Evolutionary conservation across 2,888 invertebrate species (phyloP), one percentile per base, ranked within the genome.

Genomic region (Torymus tubicola): DNA sequence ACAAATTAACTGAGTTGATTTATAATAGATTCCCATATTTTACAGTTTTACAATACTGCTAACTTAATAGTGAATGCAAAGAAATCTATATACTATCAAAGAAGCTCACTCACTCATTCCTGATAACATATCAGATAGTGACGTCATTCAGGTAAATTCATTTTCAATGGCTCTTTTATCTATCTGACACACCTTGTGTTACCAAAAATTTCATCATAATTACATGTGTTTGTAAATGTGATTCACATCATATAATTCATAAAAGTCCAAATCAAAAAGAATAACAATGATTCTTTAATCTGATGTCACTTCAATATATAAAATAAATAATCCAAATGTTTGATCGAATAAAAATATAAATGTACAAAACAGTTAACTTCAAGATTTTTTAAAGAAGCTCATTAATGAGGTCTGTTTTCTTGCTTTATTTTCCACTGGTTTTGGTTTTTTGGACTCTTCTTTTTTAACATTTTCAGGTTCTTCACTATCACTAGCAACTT

Each of bases 241-340:
- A 68, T 42, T 1, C 11, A 60, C 13, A 58, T 60, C 10, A 63
- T 42, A 21, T 53, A 58, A 42, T 16, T 31, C 31, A 31, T 31
- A 63, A 73, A 68, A n/a, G 2, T 61, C 52, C 13, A 61, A 3
- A 2, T 18, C 31, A 31, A 57, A 52, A 63, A 71, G 65, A 16
- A 2, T 63, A 64, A 5, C 60, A 52, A 16, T 14, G 21, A 16
- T 31, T 42, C 65, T 60, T 69, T 18, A 60, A 65, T 63, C 16
- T 1, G 53, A 64, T 63, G 11, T 71, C 31, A 31, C 31, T 31
- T 31, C 31, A 57, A 60, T 42, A 14, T 18, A 52, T 94, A 95
- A 86, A 92, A 94, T 16, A 94, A 95, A 31, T 31, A 31, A 3
- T 31, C 5, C 31, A 31, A 31, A 31, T 31, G 31, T 31, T 31